A percentile compares a stretch with the other conserved stretches of the same genome.
phyloP scores from a whole-genome alignment of 2,888 invertebrate genomes.

The Plebejus anna region DNA sequence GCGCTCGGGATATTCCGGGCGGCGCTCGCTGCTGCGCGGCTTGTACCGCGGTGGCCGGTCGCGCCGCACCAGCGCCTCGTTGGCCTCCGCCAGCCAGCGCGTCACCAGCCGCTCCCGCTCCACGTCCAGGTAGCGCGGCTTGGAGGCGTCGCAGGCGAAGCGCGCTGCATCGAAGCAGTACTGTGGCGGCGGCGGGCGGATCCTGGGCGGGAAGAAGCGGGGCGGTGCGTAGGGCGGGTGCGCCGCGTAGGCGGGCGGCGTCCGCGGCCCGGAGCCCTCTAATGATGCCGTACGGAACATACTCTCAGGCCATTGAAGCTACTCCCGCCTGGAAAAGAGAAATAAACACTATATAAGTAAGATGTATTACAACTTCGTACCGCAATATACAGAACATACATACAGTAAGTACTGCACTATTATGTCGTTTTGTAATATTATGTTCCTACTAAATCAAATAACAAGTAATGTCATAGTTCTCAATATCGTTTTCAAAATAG shows the following conservation, averaged over 20 bases:
- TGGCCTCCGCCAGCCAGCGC: conserved; percentile 74
- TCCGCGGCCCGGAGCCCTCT: conserved; percentile 75
- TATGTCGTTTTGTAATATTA: no score
- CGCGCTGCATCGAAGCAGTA: conserved; percentile 78
- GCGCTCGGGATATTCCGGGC: conserved; percentile 68
- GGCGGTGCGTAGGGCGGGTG: conserved; percentile 68
- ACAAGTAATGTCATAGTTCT: neutral
- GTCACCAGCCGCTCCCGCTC: conserved; percentile 73
- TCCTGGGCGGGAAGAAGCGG: conserved; percentile 70
- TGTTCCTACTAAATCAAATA: no score
- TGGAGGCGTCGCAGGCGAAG: conserved; percentile 74
- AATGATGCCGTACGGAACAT: conserved; percentile 78
- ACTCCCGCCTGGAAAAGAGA: conserved; percentile 57
- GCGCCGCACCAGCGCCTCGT: conserved; percentile 68
- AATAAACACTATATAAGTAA: conserved; percentile 6
- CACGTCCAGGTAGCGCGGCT: conserved; percentile 72
- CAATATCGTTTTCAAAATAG: neutral
- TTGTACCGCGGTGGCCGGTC: conserved; percentile 72
- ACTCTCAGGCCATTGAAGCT: conserved; percentile 67
- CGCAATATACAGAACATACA: no score
- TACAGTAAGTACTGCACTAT: no score
- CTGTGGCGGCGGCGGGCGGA: conserved; percentile 72
- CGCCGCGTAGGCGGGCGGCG: conserved; percentile 75
- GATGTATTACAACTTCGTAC: no score
- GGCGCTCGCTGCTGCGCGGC: conserved; percentile 70